Conservation (phyloP, 2,797 vertebrate genomes). For the Pangasius mekongensis region DNA sequence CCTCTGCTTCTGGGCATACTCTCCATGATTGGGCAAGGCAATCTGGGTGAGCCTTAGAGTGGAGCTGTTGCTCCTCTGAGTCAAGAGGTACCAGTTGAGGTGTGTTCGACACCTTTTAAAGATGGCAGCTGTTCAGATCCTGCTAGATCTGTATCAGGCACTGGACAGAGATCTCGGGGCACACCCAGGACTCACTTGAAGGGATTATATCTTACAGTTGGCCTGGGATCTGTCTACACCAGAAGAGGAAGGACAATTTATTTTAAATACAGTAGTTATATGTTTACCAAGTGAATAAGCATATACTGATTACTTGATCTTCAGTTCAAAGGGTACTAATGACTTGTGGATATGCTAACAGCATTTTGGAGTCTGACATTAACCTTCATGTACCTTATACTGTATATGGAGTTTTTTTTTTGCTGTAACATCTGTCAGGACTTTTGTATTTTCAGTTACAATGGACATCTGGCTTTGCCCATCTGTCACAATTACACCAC, state of each 20-base stretch:
- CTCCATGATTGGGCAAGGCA: background rate
- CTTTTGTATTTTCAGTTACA: slow-evolving; percentile 11
- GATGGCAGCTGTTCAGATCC: background rate
- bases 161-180: background rate
- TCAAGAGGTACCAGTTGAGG: background rate
- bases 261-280: background rate
- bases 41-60: background rate
- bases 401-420: background rate
- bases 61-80: background rate
- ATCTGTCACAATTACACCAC: slow-evolving; percentile 35
- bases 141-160: background rate
- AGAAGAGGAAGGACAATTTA: background rate
- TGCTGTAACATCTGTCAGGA: slow-evolving; percentile 27
- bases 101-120: background rate
- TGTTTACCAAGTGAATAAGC: background rate
- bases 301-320: background rate
- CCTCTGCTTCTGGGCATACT: background rate
- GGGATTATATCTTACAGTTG: background rate
- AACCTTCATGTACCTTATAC: background rate
- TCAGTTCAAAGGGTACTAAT: background rate
- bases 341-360: background rate
- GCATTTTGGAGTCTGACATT: background rate
- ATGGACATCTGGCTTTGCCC: slow-evolving; percentile 39
- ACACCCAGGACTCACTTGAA: background rate
- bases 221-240: too few relatives aligned